Percentiles rank a stretch among this genome's conserved stretches.
Evolutionary conservation across 1,140 invertebrate species (phyloP).

Genomic region (Musca domestica): DNA sequence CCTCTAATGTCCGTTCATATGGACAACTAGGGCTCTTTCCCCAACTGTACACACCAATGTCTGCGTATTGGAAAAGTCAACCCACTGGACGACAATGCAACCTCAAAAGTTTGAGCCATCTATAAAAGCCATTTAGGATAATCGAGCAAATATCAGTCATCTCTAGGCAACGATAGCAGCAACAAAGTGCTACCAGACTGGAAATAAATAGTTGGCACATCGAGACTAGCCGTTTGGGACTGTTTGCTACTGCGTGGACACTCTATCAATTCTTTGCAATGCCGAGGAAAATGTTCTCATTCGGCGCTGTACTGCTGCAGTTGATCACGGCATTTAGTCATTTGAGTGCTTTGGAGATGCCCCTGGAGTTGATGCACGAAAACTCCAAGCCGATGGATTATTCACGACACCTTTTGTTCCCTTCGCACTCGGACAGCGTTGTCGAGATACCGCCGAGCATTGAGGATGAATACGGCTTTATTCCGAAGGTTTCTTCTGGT

Average conservation of each 20-base stretch:
- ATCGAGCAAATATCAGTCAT: no score
- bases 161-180: neutral
- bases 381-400: neutral
- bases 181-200: neutral
- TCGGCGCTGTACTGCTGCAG: neutral
- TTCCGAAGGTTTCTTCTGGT: neutral
- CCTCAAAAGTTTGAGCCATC: no score
- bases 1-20: no score
- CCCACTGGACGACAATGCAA: no score
- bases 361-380: constrained; percentile 1
- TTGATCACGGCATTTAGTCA: neutral
- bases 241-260: neutral
- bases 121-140: no score
- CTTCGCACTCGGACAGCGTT: neutral
- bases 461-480: constrained; percentile 3
- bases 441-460: neutral
- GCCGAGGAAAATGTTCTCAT: neutral
- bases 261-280: no score
- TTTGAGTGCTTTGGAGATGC: neutral
- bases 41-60: no score
- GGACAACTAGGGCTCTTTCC: no score
- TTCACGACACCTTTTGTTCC: neutral
- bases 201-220: neutral
- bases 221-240: neutral
- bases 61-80: no score